Percentiles rank a stretch among this genome's conserved stretches.
Conservation (phyloP, 2,888 invertebrate species). For the Lathronympha strigana region DNA sequence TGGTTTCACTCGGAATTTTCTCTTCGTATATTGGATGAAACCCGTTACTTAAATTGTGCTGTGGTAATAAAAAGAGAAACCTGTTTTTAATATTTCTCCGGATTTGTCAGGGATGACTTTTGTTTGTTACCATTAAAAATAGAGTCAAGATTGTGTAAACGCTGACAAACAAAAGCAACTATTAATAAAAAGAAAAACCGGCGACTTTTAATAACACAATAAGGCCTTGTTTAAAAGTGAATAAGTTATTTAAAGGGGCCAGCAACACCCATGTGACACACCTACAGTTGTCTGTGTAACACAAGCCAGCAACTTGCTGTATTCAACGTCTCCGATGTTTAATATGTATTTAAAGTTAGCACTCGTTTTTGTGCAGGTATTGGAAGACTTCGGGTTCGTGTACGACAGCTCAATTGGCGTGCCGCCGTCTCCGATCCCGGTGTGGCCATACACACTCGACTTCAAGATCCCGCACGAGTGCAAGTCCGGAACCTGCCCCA, state of each 20-base stretch:
- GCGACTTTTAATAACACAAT: too few relatives aligned
- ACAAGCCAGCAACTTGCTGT: too few relatives aligned
- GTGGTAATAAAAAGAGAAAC: neutral
- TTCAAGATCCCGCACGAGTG: conserved; percentile 97
- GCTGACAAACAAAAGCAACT: too few relatives aligned
- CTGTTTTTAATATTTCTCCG: neutral
- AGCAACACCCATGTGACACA: too few relatives aligned
- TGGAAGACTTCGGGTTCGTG: conserved; percentile 96
- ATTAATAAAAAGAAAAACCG: too few relatives aligned
- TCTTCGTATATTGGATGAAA: conserved; percentile 4
- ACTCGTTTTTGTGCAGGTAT: conserved; percentile 82
- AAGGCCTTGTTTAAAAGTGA: too few relatives aligned
- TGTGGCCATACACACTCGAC: conserved; percentile 98
- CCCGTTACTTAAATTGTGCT: neutral
- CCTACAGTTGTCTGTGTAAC: too few relatives aligned
- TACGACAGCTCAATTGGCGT: conserved; percentile 97
- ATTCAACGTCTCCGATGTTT: too few relatives aligned
- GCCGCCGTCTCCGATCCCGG: conserved; percentile 90
- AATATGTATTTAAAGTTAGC: neutral
- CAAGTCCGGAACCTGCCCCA: conserved; percentile 96
- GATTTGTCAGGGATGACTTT: too few relatives aligned
- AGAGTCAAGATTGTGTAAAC: too few relatives aligned
- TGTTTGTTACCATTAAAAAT: too few relatives aligned
- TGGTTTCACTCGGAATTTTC: conserved; percentile 15
- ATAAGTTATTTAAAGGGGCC: too few relatives aligned